These are phyloP conservation scores for Brachionus sp. DNA, from an alignment of 1,140 invertebrate genomes.

Conservation along the genomic window DNA sequence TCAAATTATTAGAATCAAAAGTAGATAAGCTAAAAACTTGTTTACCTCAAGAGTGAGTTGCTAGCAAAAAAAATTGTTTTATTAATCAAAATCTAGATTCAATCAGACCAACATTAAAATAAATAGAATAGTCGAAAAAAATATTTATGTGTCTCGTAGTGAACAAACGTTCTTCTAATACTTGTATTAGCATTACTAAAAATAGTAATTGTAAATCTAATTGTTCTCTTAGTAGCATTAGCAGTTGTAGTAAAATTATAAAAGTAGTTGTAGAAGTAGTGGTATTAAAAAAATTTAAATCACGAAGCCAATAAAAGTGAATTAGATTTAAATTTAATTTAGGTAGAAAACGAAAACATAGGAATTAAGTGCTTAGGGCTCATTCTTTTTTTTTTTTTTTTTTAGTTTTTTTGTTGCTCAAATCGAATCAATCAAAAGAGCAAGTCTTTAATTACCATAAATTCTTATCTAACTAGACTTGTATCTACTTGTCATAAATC, in stretches of 20 bases:
- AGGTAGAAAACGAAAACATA: not conserved
- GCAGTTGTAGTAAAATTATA: not conserved
- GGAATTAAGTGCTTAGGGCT: not conserved
- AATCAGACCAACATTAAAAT: not conserved
- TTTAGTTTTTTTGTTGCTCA: not conserved
- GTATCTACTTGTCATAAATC: conserved; percentile 1
- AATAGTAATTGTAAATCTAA: too few relatives aligned
- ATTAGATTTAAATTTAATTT: conserved; percentile 5
- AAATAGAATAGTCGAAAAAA: not conserved
- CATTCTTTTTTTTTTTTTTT: not conserved
- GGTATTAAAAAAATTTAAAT: not conserved
- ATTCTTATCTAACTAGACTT: not conserved
- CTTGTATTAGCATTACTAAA: too few relatives aligned
- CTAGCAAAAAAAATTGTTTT: not conserved
- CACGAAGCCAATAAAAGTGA: conserved; percentile 20
- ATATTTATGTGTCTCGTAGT: conserved; percentile 1
- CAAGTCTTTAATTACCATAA: conserved; percentile 16
- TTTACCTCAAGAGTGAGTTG: not conserved
- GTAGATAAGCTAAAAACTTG: not conserved
- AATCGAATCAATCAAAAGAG: conserved; percentile 1
- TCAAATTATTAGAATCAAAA: too few relatives aligned
- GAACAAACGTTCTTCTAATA: not conserved
- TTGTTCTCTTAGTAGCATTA: too few relatives aligned
- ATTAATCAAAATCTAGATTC: not conserved
- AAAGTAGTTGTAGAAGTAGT: not conserved